Conservation (phyloP, 2,797 vertebrate species). For the Pteropus rufus region DNA sequence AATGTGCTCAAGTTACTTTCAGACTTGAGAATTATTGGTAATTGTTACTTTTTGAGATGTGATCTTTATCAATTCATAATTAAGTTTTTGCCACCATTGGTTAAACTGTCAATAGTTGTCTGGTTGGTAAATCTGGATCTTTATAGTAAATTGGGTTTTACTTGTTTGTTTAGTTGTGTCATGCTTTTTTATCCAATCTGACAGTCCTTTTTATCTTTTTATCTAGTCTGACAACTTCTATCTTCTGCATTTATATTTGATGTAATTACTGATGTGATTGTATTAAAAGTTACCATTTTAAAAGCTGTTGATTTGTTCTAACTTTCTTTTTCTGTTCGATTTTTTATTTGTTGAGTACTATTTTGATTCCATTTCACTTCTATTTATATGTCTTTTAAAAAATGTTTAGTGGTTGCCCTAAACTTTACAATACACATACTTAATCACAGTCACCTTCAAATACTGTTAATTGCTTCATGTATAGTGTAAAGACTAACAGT, state of each 20-base stretch:
- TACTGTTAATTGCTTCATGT: background rate
- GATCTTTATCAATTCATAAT: background rate
- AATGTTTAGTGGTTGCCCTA: background rate
- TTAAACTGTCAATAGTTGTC: background rate
- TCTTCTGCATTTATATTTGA: background rate
- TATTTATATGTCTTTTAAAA: background rate
- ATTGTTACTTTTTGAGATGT: background rate
- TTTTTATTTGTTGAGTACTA: background rate
- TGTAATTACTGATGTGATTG: background rate
- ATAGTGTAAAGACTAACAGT: background rate
- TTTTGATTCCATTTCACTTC: background rate
- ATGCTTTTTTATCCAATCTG: background rate
- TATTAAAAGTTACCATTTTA: background rate
- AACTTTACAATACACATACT: background rate
- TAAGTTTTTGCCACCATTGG: background rate
- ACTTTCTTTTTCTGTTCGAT: background rate
- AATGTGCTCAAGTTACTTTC: background rate
- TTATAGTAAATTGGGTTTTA: background rate
- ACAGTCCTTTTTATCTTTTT: background rate
- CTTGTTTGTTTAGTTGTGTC: background rate
- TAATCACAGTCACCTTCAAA: background rate
- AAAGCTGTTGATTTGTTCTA: background rate
- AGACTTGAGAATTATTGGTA: background rate
- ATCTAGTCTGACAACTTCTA: background rate
- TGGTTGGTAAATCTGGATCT: background rate